Conservation (phyloP, 2,797 vertebrate species). For the Spinus pinus region DNA sequence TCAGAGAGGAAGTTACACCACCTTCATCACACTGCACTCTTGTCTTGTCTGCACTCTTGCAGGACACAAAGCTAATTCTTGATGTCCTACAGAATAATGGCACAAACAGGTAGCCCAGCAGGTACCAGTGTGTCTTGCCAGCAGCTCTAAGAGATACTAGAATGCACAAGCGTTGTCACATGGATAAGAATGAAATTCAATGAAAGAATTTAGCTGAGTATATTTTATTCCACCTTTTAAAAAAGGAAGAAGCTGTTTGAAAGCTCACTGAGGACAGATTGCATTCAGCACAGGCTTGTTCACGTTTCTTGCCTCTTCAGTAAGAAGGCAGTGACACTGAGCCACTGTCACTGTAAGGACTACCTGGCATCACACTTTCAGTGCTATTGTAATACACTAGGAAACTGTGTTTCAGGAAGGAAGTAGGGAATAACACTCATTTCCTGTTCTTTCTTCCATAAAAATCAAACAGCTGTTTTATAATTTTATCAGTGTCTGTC, state of each 20-base stretch:
- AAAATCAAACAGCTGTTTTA: background rate
- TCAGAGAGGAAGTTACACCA: background rate
- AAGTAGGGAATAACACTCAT: background rate
- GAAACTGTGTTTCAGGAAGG: background rate
- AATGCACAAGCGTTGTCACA: background rate
- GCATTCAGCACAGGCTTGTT: background rate
- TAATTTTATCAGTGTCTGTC: background rate
- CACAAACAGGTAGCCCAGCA: background rate
- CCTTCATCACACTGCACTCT: background rate
- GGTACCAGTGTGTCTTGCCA: fast-evolving
- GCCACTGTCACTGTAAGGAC: background rate
- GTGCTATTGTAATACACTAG: background rate
- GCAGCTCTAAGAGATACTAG: background rate
- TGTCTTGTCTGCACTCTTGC: background rate
- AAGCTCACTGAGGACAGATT: background rate
- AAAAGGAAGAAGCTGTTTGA: background rate
- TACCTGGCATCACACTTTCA: background rate
- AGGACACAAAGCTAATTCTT: background rate
- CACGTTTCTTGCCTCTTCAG: background rate
- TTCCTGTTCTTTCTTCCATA: background rate
- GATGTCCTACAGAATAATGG: fast-evolving
- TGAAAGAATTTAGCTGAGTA: background rate
- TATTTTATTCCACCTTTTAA: background rate
- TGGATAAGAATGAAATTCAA: background rate
- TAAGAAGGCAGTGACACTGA: background rate